Evolutionary conservation across 2,888 invertebrate genomes (phyloP).

Genomic region (Drepanosiphum platanoidis): DNA sequence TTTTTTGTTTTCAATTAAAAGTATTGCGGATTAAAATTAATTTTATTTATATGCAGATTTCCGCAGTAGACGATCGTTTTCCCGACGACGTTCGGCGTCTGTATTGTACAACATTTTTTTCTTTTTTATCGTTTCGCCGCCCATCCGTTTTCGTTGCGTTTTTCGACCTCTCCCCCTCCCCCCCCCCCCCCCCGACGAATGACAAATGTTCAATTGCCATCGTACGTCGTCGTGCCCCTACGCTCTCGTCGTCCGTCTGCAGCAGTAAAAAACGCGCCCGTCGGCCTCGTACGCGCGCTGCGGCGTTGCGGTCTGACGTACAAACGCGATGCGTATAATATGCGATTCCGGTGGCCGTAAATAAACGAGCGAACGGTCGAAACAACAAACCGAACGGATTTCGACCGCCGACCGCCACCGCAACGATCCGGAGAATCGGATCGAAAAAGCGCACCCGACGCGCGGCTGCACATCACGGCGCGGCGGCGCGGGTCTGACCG

Average conservation of each 20-base stretch:
- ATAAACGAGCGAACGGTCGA: background rate
- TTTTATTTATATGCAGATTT: conserved; percentile 18
- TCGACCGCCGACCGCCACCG: too few relatives aligned
- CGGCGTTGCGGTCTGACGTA: background rate
- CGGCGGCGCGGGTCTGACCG: background rate
- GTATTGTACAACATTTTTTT: background rate
- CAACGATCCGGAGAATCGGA: background rate
- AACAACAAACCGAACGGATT: conserved; percentile 13
- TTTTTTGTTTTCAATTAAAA: conserved; percentile 17
- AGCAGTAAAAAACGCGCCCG: too few relatives aligned
- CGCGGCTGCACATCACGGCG: too few relatives aligned
- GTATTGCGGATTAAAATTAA: background rate
- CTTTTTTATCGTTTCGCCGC: background rate
- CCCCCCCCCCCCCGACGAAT: background rate
- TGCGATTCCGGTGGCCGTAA: background rate
- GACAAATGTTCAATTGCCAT: conserved; percentile 27
- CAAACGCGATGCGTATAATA: background rate
- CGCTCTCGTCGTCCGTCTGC: too few relatives aligned
- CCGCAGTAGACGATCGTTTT: background rate
- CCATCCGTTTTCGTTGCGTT: background rate
- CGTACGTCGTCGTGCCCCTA: too few relatives aligned
- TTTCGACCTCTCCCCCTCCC: background rate
- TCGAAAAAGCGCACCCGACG: too few relatives aligned
- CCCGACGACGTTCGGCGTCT: too few relatives aligned
- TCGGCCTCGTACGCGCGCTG: too few relatives aligned